Base-by-base conservation (phyloP, 1,140 invertebrate species). In the Argopecten irradians region DNA sequence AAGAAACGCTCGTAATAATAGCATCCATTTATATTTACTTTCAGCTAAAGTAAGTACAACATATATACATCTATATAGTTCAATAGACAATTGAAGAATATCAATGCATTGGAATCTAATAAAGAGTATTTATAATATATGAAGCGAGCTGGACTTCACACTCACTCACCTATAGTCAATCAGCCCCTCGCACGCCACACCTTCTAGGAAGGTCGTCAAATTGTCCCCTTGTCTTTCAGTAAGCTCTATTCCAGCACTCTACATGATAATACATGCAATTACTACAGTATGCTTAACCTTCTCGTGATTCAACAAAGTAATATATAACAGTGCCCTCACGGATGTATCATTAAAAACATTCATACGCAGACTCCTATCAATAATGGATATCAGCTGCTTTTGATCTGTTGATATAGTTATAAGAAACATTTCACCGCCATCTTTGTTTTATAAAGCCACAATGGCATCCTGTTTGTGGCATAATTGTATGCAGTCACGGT, bases 341-440 rank as follows among this genome's bases (percentile, higher is more conserved):
- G 22, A 71, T 71, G n/a, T 71, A 16, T 71, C 14, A 71, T 71
- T 71, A 71, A 28, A 71, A 71, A 1, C 9, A n/a, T 71, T 71
- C 22, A 28, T 71, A 71, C 55, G 8, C 55, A n/a, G 55, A 1
- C 28, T 2, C 28, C n/a, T 28, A 71, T 71, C 55, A 71, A 71
- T 71, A 71, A 71, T 71, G 55, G n/a, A 71, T 71, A n/a, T 71
- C 55, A 28, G 55, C 55, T 71, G 55, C 55, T 71, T 71, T 71
- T 71, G 55, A 71, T 71, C 55, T 71, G n/a, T 16, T n/a, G 28
- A 28, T 71, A n/a, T 28, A 28, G 55, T 71, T n/a, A 71, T 71
- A 28, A 71, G n/a, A 71, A 46, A 39, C 13, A 46, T 22, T 46
- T 22, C 28, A 71, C 16, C n/a, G 8, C 55, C n/a, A 71, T 11